These are phyloP conservation scores for Vireo griseus DNA, from an alignment of 2,797 vertebrate species.

Conservation along the genomic window DNA sequence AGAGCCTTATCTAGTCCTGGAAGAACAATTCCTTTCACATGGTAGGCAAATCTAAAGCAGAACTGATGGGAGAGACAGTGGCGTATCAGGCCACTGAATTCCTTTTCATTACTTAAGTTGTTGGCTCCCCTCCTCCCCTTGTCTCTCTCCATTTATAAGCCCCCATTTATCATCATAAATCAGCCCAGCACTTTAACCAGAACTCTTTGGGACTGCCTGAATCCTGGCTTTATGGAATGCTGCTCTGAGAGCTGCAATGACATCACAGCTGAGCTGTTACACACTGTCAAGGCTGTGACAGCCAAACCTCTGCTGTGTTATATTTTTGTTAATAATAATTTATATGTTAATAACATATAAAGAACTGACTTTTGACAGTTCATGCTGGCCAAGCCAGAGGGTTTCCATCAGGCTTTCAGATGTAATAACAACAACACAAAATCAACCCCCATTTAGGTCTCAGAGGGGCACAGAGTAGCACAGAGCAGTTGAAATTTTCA, in stretches of 20 bases:
- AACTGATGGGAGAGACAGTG: not conserved
- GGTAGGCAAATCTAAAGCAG: not conserved
- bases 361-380: not conserved
- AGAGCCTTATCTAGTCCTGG: not conserved
- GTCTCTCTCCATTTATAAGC: not conserved
- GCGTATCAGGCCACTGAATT: not conserved
- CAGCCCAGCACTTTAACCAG: not conserved
- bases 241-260: conserved; percentile 9
- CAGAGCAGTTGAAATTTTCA: not conserved
- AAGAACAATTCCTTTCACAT: not conserved
- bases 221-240: not conserved
- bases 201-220: not conserved
- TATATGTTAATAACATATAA: not conserved
- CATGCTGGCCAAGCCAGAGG: not conserved
- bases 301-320: not conserved
- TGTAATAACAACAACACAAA: not conserved
- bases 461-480: not conserved
- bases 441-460: not conserved
- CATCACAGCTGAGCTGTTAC: not conserved
- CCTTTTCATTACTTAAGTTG: not conserved
- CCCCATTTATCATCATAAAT: conserved; percentile 41
- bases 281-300: not conserved
- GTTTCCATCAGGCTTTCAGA: not conserved
- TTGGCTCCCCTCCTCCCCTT: not conserved
- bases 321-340: not conserved